Conservation (phyloP, 2,113 vertebrate species). For the Epinephelus fuscoguttatus region DNA sequence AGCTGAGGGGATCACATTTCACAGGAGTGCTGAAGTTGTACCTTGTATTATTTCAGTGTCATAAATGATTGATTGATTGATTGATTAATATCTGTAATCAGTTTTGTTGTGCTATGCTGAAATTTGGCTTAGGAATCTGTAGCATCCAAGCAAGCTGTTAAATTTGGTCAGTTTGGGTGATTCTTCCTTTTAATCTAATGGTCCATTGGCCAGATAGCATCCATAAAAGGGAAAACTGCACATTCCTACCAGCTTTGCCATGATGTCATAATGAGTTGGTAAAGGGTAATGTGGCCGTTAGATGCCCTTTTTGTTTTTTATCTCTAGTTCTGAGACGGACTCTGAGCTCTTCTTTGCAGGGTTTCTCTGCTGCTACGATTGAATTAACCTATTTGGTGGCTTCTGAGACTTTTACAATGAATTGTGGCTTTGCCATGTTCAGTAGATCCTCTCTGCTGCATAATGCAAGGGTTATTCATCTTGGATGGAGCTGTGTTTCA, state of each 20-base stretch:
- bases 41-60: no score
- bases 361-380: constrained; percentile 1
- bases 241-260: neutral
- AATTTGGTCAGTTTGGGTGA: neutral
- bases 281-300: constrained; percentile 20
- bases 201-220: constrained; percentile 1
- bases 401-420: neutral
- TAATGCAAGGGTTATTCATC: constrained; percentile 1
- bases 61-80: no score
- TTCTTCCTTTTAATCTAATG: neutral
- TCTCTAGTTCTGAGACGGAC: neutral
- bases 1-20: no score
- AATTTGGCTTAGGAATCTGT: neutral
- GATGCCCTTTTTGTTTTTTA: neutral
- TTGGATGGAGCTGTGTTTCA: neutral
- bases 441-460: neutral
- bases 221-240: neutral
- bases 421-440: neutral
- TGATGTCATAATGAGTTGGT: constrained; percentile 2
- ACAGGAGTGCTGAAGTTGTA: no score
- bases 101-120: neutral
- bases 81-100: neutral
- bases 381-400: neutral
- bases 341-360: neutral
- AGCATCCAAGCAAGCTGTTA: neutral